A percentile compares a stretch with the other conserved stretches of the same genome.
phyloP scores from a whole-genome alignment of 2,113 vertebrate genomes.

The Cyprichromis sp. region DNA sequence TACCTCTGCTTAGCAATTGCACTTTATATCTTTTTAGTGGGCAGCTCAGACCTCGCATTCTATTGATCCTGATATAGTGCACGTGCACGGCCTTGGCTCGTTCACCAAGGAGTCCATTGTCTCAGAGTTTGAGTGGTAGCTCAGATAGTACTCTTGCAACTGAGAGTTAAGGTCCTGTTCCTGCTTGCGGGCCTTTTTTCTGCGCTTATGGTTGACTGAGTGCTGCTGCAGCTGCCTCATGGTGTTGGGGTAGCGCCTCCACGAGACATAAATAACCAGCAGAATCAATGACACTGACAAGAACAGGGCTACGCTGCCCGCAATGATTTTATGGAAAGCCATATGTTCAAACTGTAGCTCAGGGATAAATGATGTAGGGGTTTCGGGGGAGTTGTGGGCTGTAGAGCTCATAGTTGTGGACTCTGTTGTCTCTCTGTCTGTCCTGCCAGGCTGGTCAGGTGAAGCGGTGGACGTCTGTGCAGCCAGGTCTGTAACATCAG shows the following conservation, averaged over 20 bases:
- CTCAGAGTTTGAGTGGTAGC: conserved; percentile 94
- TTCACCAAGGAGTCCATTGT: conserved; percentile 90
- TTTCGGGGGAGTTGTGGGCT: conserved; percentile 10
- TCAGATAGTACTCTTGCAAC: conserved; percentile 97
- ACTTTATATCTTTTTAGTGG: conserved; percentile 50
- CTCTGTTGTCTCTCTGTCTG: conserved; percentile 30
- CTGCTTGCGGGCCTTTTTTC: conserved; percentile 87
- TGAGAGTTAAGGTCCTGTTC: conserved; percentile 91
- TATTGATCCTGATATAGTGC: conserved; percentile 94
- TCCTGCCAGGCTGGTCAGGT: conserved; percentile 61
- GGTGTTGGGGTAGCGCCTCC: conserved; percentile 93
- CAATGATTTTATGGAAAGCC: conserved; percentile 95
- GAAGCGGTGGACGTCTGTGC: conserved; percentile 67
- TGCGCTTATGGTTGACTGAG: conserved; percentile 86
- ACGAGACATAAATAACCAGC: conserved; percentile 94
- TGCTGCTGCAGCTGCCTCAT: conserved; percentile 94
- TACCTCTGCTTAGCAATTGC: conserved; percentile 74
- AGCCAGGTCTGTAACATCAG: conserved; percentile 32
- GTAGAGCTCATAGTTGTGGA: conserved; percentile 3
- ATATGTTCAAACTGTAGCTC: conserved; percentile 90
- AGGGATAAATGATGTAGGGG: conserved; percentile 61
- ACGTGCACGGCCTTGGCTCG: conserved; percentile 89
- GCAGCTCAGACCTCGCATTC: conserved; percentile 94
- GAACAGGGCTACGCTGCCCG: conserved; percentile 92
- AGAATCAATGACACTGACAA: conserved; percentile 92